Conservation (phyloP, 2,888 invertebrate genomes). For the Leptothorax acervorum region DNA sequence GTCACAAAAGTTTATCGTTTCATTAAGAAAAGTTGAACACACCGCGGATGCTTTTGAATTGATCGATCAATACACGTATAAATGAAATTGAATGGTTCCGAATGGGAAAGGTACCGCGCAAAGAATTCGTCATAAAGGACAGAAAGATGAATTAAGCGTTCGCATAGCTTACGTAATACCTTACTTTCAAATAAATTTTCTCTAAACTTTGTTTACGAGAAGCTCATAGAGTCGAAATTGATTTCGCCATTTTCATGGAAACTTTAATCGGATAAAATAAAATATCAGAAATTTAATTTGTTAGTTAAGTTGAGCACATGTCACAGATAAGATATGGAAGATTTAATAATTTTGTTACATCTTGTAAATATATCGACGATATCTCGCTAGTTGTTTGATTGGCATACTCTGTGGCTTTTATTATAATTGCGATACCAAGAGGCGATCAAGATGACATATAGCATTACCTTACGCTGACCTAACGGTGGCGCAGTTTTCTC, state of each 20-base stretch:
- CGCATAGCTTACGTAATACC: not conserved
- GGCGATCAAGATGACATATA: not conserved
- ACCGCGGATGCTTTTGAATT: not conserved
- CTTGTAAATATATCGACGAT: not conserved
- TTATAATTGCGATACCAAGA: not conserved
- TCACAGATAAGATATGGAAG: not conserved
- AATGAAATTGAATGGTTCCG: not conserved
- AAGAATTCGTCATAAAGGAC: not conserved
- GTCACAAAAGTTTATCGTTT: not conserved
- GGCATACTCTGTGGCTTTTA: not conserved
- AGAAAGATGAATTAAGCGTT: slow-evolving; percentile 16
- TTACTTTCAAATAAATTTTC: slow-evolving; percentile 18
- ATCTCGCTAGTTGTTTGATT: not conserved
- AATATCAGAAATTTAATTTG: not conserved
- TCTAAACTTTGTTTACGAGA: not conserved
- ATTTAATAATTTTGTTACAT: not conserved
- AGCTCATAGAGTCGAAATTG: not conserved
- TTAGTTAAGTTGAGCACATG: no score
- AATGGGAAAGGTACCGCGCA: not conserved
- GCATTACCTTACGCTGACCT: not conserved
- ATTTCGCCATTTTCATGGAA: not conserved
- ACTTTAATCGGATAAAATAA: not conserved
- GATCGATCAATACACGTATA: not conserved
- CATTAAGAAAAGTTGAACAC: not conserved
- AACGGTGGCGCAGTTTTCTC: slow-evolving; percentile 43